These are phyloP conservation scores for Catostylus mosaicus DNA, from an alignment of 30 jellyfish, hydroid and myxozoan genomes.

Conservation along the genomic window DNA sequence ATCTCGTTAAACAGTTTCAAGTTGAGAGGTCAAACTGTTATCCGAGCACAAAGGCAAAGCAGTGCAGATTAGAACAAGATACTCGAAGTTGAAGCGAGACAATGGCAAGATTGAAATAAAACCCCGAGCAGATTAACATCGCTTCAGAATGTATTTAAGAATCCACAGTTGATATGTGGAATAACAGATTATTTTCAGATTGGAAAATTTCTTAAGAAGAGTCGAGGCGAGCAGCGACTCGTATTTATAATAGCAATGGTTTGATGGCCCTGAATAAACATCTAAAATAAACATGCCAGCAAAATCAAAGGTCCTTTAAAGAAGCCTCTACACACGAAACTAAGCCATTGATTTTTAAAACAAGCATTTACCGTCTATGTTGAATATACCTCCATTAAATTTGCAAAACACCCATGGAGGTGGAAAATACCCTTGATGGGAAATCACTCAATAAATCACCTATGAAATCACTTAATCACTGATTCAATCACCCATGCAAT, in stretches of 20 bases:
- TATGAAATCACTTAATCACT: no score
- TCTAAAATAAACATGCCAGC: neutral
- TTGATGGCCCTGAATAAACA: neutral
- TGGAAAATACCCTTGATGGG: no score
- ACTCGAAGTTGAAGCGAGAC: conserved; percentile 26
- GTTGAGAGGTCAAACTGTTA: conserved; percentile 35
- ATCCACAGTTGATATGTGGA: neutral
- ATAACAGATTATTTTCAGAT: neutral
- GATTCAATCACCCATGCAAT: no score
- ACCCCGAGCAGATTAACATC: conserved; percentile 16
- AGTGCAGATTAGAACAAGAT: conserved; percentile 33
- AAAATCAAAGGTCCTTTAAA: neutral
- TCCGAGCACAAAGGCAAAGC: conserved; percentile 23
- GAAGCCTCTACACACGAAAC: neutral
- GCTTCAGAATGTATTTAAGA: neutral
- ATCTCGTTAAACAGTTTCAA: conserved; percentile 3
- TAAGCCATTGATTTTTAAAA: neutral
- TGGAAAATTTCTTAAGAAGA: neutral
- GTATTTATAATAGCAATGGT: neutral
- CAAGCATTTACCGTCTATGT: neutral
- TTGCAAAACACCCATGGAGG: no score
- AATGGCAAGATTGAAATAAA: conserved; percentile 24
- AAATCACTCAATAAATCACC: no score
- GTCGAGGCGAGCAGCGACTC: neutral
- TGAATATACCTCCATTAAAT: no score